Percentiles rank a stretch among this genome's conserved stretches.
Evolutionary conservation across 2,113 vertebrate genomes (phyloP).

Genomic region (Anser cygnoides): DNA sequence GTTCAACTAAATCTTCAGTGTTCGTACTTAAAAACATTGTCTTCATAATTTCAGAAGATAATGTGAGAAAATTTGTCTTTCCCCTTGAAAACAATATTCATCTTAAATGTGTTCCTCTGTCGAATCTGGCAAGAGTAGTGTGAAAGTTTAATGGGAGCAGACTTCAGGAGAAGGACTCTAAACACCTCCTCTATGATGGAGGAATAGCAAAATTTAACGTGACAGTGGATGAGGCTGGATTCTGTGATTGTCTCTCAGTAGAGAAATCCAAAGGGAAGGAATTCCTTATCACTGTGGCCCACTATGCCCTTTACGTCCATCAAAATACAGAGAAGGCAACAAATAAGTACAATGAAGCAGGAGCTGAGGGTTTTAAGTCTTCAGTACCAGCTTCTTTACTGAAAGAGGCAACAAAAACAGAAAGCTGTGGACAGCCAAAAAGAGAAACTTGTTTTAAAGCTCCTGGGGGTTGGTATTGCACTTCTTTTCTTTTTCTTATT

Average conservation of each 20-base stretch:
- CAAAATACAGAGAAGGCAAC: not conserved
- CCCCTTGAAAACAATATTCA: conserved; percentile 64
- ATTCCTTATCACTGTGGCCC: conserved; percentile 42
- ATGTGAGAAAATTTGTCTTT: conserved; percentile 25
- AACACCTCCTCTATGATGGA: conserved; percentile 63
- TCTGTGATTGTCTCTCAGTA: conserved; percentile 66
- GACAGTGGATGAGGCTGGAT: conserved; percentile 52
- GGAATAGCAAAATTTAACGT: conserved; percentile 70
- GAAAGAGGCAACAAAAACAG: not conserved
- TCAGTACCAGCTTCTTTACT: not conserved
- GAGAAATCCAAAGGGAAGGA: conserved; percentile 60
- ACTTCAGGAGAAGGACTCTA: conserved; percentile 9
- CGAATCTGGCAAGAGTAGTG: conserved; percentile 69
- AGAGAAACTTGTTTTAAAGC: conserved; percentile 44
- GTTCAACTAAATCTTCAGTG: not conserved
- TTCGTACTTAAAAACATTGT: not conserved
- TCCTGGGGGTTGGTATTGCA: conserved; percentile 54
- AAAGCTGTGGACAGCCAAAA: not conserved
- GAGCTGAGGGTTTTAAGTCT: not conserved
- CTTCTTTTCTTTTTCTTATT: conserved; percentile 56
- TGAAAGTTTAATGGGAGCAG: conserved; percentile 70
- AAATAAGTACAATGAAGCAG: not conserved
- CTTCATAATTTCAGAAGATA: conserved; percentile 49
- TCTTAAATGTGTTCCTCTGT: conserved; percentile 69
- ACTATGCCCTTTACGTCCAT: conserved; percentile 40